Evolutionary conservation across 1,140 invertebrate genomes (phyloP).

Genomic region (Diplogasteroides magnus): DNA sequence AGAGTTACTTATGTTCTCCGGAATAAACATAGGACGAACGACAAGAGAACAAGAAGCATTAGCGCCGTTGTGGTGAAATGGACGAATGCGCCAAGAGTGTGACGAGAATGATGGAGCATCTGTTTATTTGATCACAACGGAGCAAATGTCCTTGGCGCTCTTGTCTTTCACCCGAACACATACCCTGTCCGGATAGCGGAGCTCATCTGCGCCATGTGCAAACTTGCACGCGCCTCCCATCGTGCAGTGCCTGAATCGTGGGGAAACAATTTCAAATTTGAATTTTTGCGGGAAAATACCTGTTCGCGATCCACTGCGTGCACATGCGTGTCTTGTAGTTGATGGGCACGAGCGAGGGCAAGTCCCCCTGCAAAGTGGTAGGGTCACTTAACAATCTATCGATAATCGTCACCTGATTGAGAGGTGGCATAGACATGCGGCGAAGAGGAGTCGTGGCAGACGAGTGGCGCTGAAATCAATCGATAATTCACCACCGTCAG

Average conservation of each 20-base stretch:
- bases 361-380: not conserved
- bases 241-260: not conserved
- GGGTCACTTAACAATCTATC: not conserved
- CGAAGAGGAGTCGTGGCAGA: not conserved
- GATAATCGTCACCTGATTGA: not conserved
- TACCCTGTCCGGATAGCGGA: not conserved
- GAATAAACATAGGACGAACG: too few relatives aligned
- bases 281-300: not conserved
- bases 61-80: too few relatives aligned
- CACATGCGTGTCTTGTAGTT: not conserved
- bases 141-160: too few relatives aligned
- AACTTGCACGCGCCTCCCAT: not conserved
- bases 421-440: not conserved
- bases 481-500: too few relatives aligned
- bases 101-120: too few relatives aligned
- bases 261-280: not conserved
- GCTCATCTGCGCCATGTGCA: not conserved
- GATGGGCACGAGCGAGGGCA: not conserved
- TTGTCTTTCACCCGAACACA: not conserved
- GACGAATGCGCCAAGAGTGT: too few relatives aligned
- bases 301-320: not conserved
- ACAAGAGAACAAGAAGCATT: too few relatives aligned
- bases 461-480: not conserved
- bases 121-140: too few relatives aligned
- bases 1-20: too few relatives aligned